Evolutionary conservation across 2,113 vertebrate species (phyloP), one percentile per base, ranked within the genome.

Genomic region (Narcine bancroftii): DNA sequence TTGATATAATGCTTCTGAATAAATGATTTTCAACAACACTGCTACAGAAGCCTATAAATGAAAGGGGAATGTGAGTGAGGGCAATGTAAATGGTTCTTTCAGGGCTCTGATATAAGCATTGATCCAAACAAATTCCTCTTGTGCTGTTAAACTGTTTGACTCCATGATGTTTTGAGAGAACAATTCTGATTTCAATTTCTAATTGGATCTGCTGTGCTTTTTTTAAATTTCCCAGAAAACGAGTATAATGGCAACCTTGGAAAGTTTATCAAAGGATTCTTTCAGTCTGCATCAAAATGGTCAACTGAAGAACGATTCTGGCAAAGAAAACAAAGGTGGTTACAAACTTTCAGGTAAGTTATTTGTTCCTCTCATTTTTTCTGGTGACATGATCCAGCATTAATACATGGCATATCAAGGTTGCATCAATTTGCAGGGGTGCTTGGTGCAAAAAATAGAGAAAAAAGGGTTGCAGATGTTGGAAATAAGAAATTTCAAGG

Each of bases 301-400:
- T 47, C 89, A 91, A 69, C 26, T 69, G 42, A 91, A 91, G 89
- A 69, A 91, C 47, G 65, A 69, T 69, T 91, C 89, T 91, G 89
- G 89, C 47, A 91, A 91, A 91, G 89, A 91, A 91, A 91, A 91
- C 66, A 65, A 91, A 66, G 39, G 42, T 91, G 65, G 63, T 91
- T 69, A 29, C 39, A 91, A 91, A 69, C 89, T 91, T 91, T 71
- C 89, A 91, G 47, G 89, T 91, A 91, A 69, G 89, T 89, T 63
- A 21, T 21, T 56, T 71, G 7, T 71, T 89, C 13, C 13, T 69
- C 39, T 91, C 63, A 69, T 26, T 3, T 42, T 29, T 33, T 47
- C 39, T 45, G 89, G 11, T 6, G 89, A 10, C 45, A n/a, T n/a
- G n/a, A n/a, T n/a, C n/a, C n/a, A n/a, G n/a, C n/a, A n/a, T n/a